Conservation (phyloP, 2,888 invertebrate species). For the Phoenoteleia sp. region DNA sequence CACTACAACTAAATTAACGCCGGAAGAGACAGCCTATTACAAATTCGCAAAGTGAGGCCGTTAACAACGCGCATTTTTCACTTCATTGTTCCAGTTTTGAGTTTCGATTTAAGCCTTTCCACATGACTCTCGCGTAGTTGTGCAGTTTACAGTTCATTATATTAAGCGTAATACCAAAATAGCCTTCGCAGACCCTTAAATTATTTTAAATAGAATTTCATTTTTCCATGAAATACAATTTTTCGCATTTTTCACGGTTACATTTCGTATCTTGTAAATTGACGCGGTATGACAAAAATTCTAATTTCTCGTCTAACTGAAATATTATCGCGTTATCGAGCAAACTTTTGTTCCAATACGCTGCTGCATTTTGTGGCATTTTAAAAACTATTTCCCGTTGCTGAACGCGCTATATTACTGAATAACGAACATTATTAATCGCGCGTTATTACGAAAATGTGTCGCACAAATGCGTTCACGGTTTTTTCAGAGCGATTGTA, state of each 20-base stretch:
- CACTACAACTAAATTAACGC: slow-evolving; percentile 64
- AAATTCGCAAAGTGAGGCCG: slow-evolving; percentile 53
- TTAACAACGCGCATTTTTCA: slow-evolving; percentile 50
- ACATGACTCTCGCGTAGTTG: too few relatives aligned
- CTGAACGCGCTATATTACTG: background rate
- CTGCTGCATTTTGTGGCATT: background rate
- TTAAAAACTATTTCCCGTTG: background rate
- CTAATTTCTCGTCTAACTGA: background rate
- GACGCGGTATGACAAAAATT: background rate
- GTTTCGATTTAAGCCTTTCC: background rate
- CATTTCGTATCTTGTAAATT: background rate
- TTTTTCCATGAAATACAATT: background rate
- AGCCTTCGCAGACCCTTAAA: too few relatives aligned
- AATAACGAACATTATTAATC: slow-evolving; percentile 23
- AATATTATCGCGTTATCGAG: background rate
- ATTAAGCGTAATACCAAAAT: too few relatives aligned
- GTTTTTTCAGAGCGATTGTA: slow-evolving; percentile 22
- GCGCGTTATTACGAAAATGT: slow-evolving; percentile 14
- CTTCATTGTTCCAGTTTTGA: slow-evolving; percentile 41
- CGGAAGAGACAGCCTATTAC: slow-evolving; percentile 60
- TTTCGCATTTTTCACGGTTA: background rate
- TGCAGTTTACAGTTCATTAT: too few relatives aligned
- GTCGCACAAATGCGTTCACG: background rate
- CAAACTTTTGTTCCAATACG: background rate
- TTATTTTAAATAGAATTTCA: background rate